These are phyloP conservation scores for Tolypeutes matacus DNA, from an alignment of 2,797 vertebrate species.

Conservation along the genomic window DNA sequence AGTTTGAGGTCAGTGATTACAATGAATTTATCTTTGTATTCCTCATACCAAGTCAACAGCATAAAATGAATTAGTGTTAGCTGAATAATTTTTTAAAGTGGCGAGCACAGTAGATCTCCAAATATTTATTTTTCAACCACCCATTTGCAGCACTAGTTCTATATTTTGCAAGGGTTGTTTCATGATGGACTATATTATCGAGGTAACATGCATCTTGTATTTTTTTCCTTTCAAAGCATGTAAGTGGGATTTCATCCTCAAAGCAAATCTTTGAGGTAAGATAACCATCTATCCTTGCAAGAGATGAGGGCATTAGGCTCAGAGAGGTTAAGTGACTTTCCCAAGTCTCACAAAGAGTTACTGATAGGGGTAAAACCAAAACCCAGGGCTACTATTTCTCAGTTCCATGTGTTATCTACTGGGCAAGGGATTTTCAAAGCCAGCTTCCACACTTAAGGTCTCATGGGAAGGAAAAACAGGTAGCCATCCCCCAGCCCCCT, in stretches of 20 bases:
- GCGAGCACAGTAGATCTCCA: background rate
- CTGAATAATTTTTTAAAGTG: slow-evolving; percentile 52
- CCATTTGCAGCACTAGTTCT: slow-evolving; percentile 22
- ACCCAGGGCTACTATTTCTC: slow-evolving; percentile 4
- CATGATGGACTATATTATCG: slow-evolving; percentile 7
- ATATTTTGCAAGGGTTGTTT: slow-evolving; percentile 14
- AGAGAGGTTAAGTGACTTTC: too few relatives aligned
- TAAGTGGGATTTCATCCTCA: slow-evolving; percentile 22
- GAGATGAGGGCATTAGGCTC: background rate
- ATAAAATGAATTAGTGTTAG: slow-evolving; percentile 54
- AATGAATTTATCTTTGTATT: slow-evolving; percentile 38
- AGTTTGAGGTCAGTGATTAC: slow-evolving; percentile 45
- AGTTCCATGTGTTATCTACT: slow-evolving; percentile 22
- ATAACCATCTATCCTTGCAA: slow-evolving; percentile 44
- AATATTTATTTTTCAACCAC: background rate
- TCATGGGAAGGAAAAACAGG: background rate
- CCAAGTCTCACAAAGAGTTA: background rate
- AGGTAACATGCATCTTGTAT: slow-evolving; percentile 13
- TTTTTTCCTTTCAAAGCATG: slow-evolving; percentile 31
- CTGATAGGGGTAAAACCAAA: slow-evolving; percentile 48
- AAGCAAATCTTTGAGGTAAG: slow-evolving; percentile 34
- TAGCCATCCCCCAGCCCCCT: background rate
- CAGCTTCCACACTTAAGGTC: slow-evolving; percentile 37
- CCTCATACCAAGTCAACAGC: background rate
- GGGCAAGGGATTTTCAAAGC: slow-evolving; percentile 52